Conservation (phyloP, 2,888 invertebrate genomes). For the Callyntrura guangdongensis region DNA sequence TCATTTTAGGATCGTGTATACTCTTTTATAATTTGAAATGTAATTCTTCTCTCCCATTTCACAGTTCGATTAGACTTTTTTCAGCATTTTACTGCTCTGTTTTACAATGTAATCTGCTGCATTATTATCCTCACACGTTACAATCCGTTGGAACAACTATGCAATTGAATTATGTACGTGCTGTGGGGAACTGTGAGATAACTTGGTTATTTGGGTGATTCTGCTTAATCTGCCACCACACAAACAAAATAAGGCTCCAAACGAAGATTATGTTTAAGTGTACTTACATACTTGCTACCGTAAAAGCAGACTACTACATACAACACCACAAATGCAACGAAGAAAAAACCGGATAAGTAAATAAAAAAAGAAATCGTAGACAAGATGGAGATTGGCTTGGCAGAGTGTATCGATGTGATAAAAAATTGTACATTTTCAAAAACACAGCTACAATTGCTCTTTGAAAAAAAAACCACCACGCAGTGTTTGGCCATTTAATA, state of each 20-base stretch:
- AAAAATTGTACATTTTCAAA: slow-evolving; percentile 1
- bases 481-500: slow-evolving; percentile 43
- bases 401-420: neutral
- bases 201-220: neutral
- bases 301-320: neutral
- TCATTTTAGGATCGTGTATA: no score
- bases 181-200: slow-evolving; percentile 27
- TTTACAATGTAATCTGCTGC: no score
- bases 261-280: neutral
- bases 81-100: no score
- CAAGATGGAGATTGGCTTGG: neutral
- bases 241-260: no score
- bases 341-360: neutral
- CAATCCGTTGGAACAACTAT: neutral
- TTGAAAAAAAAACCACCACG: slow-evolving; percentile 32
- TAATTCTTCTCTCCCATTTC: neutral
- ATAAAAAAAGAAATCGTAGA: neutral
- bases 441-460: slow-evolving; percentile 38
- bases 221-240: neutral
- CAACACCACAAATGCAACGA: neutral
- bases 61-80: neutral
- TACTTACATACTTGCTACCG: neutral
- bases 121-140: no score
- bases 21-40: no score
- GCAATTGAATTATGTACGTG: slow-evolving; percentile 32